Base-by-base conservation (phyloP, 2,888 invertebrate species). In the Heliconius ismenius region DNA sequence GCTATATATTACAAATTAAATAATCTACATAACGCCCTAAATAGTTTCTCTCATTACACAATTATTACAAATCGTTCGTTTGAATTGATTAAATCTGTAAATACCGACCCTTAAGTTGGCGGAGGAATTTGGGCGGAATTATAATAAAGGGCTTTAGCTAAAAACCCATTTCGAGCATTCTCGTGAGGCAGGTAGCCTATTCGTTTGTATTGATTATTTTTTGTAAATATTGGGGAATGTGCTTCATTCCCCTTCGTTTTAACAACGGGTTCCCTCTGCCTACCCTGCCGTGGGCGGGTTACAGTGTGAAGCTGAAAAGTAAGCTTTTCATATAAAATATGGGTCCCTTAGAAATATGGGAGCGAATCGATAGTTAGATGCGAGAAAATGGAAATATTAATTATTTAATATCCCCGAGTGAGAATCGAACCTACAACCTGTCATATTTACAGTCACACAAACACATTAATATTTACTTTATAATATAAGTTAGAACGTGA, bases 41-140 rank as follows among this genome's bases (percentile, higher is more conserved):
- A 67, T 67, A 67, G 67, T 67, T 67, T 43, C 39, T 10, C 43
- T 36, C 9, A 58, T 70, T 36, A 70, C 15, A 58, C 70, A 58
- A 58, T 58, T 58, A 58, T 54, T 73, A 43, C 63, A 28, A 43
- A 62, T 62, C 72, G 70, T 76, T 60, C 36, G n/a, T 26, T 28
- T 43, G 28, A 76, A 73, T 76, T 73, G 76, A 76, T 77, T 77
- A 74, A 74, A 74, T 70, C 74, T 69, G 63, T 74, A 69, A 77
- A 78, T 78, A 32, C 76, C 58, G 43, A 76, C 64, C 69, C 54
- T 74, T 64, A 74, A 75, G 64, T 79, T 74, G n/a, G 62, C 36
- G 36, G 26, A 74, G 76, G 75, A 74, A 79, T 79, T 69, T 74
- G 54, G 62, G 28, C 13, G 74, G 77, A 63, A 77, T 77, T 78